Evolutionary conservation across 2,888 invertebrate genomes (phyloP).

Genomic region (Rhorus exstirpatorius): DNA sequence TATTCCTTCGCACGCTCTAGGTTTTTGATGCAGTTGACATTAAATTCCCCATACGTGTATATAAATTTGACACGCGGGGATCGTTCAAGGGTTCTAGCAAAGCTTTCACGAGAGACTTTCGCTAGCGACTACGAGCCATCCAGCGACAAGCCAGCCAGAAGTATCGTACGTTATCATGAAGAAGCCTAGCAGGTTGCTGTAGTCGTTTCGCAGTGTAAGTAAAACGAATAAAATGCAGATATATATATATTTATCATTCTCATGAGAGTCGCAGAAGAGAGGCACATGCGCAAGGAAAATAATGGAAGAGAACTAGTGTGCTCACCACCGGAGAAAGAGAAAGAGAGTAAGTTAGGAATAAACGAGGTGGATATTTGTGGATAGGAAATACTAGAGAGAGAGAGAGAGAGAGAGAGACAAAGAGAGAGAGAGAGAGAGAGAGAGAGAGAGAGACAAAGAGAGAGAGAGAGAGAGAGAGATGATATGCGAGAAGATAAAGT

Average conservation of each 20-base stretch:
- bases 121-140: conserved; percentile 15
- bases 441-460: conserved; percentile 50
- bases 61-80: conserved; percentile 19
- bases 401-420: conserved; percentile 49
- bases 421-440: conserved; percentile 48
- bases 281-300: conserved; percentile 48
- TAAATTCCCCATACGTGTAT: conserved; percentile 14
- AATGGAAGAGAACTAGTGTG: conserved; percentile 67
- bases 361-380: conserved; percentile 33
- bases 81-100: conserved; percentile 46
- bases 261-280: conserved; percentile 31
- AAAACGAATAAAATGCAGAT: conserved; percentile 50
- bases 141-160: conserved; percentile 50
- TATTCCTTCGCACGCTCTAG: too few relatives aligned
- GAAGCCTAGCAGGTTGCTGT: conserved; percentile 51
- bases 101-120: background rate
- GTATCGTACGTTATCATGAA: conserved; percentile 59
- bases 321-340: conserved; percentile 67
- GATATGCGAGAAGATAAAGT: conserved; percentile 71
- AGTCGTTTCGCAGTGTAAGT: conserved; percentile 34
- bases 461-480: conserved; percentile 52
- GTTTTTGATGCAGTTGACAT: background rate
- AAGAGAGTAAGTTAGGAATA: background rate
- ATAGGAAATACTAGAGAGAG: conserved; percentile 60
- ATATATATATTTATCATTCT: background rate